Evolutionary conservation across 2,797 vertebrate genomes (phyloP), one percentile per base, ranked within the genome.

Genomic region (Myripristis jacobus): DNA sequence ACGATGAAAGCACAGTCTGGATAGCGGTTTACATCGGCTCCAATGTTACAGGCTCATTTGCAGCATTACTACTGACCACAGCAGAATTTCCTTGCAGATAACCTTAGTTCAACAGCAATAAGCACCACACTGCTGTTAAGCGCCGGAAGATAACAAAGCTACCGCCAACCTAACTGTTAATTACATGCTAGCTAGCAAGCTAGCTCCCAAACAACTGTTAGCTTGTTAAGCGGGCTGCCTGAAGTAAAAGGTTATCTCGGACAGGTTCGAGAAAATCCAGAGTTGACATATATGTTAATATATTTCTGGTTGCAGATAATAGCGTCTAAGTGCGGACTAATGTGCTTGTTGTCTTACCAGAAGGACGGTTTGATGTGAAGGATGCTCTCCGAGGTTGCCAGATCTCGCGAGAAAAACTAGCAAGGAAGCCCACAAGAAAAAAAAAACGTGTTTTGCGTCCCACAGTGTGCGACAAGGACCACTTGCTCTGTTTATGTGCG

Each of bases 181-280:
- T 44, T 79, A 43, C 43, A 0, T 0, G 74, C n/a, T n/a, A n/a
- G n/a, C 51, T 77, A 75, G 24, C 63, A 22, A 31, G 86, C 81
- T 88, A 86, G 55, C 58, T 9, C 18, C 65, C 68, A 64, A 82
- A 53, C 57, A 52, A 59, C 44, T 50, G 53, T 43, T 71, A 60
- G 65, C 53, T 15, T 44, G 16, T n/a, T 5, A 6, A 22, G 13
- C 29, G 60, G 0, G 38, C 16, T 2, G 2, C 0, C 6, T 18
- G n/a, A 59, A 15, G 6, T 4, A 0, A 31, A 11, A 44, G 4
- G 2, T 9, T 21, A 66, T 48, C 10, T 6, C 12, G 38, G 12
- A 16, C 25, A 2, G 12, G 2, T 19, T 3, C 5, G 0, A 0
- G 16, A 10, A 38, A 38, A 1, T 10, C 0, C 0, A 25, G 52